Percentiles rank a stretch among this genome's conserved stretches.
These are phyloP conservation scores for Paracyprichromis sp. DNA, from an alignment of 2,113 vertebrate species.

Conservation along the genomic window DNA sequence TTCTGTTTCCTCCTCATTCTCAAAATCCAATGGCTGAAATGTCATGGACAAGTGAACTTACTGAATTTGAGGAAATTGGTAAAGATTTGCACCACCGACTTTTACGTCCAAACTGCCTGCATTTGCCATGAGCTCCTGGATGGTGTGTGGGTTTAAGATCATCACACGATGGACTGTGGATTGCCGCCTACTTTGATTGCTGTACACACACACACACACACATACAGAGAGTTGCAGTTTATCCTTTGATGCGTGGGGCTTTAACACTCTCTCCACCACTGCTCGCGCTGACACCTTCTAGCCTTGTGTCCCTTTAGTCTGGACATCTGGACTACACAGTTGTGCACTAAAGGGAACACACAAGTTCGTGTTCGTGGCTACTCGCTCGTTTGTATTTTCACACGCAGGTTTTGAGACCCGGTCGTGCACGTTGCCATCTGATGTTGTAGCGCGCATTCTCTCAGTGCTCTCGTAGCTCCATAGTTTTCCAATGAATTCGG, in stretches of 20 bases:
- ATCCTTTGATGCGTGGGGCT: background rate
- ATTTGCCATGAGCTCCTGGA: background rate
- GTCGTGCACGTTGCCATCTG: background rate
- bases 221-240: background rate
- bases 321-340: background rate
- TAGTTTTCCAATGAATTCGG: accelerated
- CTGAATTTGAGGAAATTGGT: background rate
- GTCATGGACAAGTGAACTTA: background rate
- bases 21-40: background rate
- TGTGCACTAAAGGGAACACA: accelerated
- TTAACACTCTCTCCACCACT: background rate
- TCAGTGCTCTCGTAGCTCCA: background rate
- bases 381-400: background rate
- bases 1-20: background rate
- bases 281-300: background rate
- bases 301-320: background rate
- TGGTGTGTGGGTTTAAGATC: background rate
- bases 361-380: accelerated
- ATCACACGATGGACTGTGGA: background rate
- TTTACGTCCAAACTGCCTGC: background rate
- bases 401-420: accelerated
- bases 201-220: background rate
- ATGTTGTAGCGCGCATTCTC: accelerated
- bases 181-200: background rate
- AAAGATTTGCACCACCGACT: background rate